Evolutionary conservation across 1,140 invertebrate species (phyloP), one percentile per base, ranked within the genome.

Genomic region (Bilobella aurantiaca): DNA sequence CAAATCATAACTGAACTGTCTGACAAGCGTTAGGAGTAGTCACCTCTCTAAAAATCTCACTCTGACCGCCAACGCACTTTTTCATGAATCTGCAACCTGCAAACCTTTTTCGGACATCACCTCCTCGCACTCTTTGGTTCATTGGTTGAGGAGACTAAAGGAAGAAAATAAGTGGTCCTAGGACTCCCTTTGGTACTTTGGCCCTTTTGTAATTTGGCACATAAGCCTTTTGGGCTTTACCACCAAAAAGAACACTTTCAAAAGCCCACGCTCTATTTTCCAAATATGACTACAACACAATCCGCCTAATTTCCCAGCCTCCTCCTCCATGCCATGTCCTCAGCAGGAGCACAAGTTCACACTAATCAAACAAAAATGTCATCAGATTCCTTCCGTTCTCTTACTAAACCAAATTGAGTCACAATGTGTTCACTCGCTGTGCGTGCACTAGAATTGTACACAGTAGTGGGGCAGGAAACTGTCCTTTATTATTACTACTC

Each of bases 21-120:
- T 58, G 69, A 66, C 67, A 66, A 66, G 70, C 62, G 67, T 66
- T 68, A 66, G 63, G 60, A 68, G 66, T 63, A 65, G 47, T 63
- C 65, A 53, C n/a, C 18, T 42, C 8, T 8, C 34, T 42, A 12
- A 42, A 42, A 12, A 42, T 8, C 18, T 18, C 8, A 42, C 34
- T 42, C 64, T 62, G 64, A 53, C 66, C 70, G 70, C 70, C 70
- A 71, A 71, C 70, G 66, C 70, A 71, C 65, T 59, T 71, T 68
- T 53, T 23, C 23, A 14, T 8, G 12, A 42, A 12, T 71, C 68
- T 62, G 66, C 69, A 65, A 64, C 63, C 67, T 65, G 49, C 18
- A 8, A 12, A 42, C 70, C 70, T 71, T 71, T 69, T 71, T 71
- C 70, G 70, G 70, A 66, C 64, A 60, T 65, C 32, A 34, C 32